phyloP scores from a whole-genome alignment of 2,797 vertebrate species.

The Lithobates pipiens region DNA sequence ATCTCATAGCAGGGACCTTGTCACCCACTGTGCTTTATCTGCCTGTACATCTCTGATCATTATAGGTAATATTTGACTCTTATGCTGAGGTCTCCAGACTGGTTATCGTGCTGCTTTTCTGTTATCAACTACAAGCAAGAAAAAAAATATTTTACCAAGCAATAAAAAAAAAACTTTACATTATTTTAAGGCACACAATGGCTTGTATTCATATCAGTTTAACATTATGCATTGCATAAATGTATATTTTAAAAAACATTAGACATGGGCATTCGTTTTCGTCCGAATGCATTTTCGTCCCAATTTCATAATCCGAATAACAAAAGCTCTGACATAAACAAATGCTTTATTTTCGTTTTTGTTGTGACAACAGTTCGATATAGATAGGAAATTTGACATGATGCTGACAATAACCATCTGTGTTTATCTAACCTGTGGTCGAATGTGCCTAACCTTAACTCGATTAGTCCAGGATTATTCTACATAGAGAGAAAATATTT shows the following conservation, averaged over 20 bases:
- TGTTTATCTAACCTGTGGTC: too few species aligned
- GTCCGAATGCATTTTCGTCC: too few species aligned
- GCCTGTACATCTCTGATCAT: conserved; percentile 49
- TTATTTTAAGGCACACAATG: not conserved
- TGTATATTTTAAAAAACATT: not conserved
- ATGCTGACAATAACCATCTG: too few species aligned
- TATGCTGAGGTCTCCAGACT: conserved; percentile 17
- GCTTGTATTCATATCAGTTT: not conserved
- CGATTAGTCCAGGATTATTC: too few species aligned
- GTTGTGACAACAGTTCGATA: too few species aligned
- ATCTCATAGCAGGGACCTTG: conserved; percentile 52
- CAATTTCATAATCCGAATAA: too few species aligned
- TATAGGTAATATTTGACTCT: conserved; percentile 44
- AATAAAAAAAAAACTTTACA: not conserved
- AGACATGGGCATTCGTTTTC: too few species aligned
- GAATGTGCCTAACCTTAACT: too few species aligned
- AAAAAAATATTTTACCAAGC: not conserved
- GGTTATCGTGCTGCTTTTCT: conserved; percentile 11
- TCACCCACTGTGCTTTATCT: conserved; percentile 57
- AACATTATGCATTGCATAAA: not conserved
- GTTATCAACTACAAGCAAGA: not conserved
- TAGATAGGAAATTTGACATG: too few species aligned
- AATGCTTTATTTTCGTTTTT: too few species aligned
- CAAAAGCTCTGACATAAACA: too few species aligned
- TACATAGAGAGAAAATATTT: too few species aligned